A percentile compares a stretch with the other conserved stretches of the same genome.
Conservation (phyloP, 2,888 invertebrate species). For the Cremastinae sp. region DNA sequence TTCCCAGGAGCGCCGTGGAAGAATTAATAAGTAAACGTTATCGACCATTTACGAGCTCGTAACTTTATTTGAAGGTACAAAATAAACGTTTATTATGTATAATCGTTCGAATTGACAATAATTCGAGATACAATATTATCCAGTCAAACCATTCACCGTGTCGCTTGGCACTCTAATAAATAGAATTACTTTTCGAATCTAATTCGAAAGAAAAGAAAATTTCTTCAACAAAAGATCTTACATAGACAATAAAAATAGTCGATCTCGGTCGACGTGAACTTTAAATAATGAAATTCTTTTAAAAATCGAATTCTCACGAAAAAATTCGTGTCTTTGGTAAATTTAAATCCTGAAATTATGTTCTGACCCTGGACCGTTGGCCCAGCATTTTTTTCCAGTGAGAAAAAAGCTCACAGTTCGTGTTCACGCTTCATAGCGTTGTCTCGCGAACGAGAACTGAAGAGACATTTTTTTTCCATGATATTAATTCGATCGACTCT, state of each 20-base stretch:
- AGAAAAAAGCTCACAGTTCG: conserved; percentile 15
- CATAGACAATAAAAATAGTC: background rate
- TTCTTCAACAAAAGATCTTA: background rate
- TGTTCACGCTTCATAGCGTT: conserved; percentile 28
- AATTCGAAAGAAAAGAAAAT: background rate
- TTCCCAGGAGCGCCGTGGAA: too few species aligned
- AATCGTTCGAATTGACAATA: too few species aligned
- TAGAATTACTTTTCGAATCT: background rate
- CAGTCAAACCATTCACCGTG: conserved; percentile 6
- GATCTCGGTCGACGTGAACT: too few species aligned
- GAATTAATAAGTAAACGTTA: background rate
- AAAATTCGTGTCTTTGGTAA: conserved; percentile 43
- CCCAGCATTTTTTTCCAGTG: background rate
- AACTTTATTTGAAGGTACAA: conserved; percentile 69
- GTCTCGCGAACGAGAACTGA: background rate
- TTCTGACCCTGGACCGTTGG: background rate
- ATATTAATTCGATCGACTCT: conserved; percentile 6
- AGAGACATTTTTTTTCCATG: conserved; percentile 17
- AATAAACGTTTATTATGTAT: conserved; percentile 72
- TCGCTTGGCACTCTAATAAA: conserved; percentile 44
- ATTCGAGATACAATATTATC: conserved; percentile 61
- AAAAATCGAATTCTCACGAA: conserved; percentile 9
- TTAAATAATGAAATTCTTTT: background rate
- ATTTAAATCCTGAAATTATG: conserved; percentile 21
- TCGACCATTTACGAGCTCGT: conserved; percentile 36